These are phyloP conservation scores for Latrodectus hesperus DNA, from an alignment of 2,888 invertebrate species.

Conservation along the genomic window DNA sequence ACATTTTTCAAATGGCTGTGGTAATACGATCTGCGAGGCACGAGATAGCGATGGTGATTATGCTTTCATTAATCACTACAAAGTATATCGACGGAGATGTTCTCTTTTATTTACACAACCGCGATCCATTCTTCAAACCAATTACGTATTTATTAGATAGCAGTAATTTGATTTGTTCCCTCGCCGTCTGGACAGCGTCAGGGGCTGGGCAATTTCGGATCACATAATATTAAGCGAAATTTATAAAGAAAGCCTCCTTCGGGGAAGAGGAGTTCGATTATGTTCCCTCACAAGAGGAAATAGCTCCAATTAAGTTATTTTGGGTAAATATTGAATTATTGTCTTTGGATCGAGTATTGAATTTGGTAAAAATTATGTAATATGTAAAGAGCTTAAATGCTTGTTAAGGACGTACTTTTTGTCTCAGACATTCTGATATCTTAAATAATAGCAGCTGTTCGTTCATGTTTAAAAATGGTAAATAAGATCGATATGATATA, in stretches of 20 bases:
- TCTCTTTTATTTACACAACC: conserved; percentile 44
- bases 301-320: no score
- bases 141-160: conserved; percentile 54
- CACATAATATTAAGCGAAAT: background rate
- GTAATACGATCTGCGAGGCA: background rate
- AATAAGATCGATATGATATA: no score
- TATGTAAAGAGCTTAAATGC: no score
- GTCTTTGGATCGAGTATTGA: no score
- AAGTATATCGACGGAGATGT: conserved; percentile 27
- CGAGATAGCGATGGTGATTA: background rate
- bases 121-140: conserved; percentile 35
- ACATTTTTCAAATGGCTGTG: conserved; percentile 2
- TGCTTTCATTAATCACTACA: conserved; percentile 28
- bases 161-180: conserved; percentile 46
- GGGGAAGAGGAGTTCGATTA: background rate
- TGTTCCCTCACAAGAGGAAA: no score
- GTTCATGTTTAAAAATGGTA: no score
- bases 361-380: no score
- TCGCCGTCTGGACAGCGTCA: conserved; percentile 30
- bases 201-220: background rate
- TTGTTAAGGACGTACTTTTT: no score
- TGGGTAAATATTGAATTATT: no score
- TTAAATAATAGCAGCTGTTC: no score
- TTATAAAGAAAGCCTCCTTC: background rate
- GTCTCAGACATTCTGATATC: no score